Percentiles rank a stretch among this genome's conserved stretches.
Evolutionary conservation across 2,888 invertebrate genomes (phyloP).

Genomic region (Arge pagana): DNA sequence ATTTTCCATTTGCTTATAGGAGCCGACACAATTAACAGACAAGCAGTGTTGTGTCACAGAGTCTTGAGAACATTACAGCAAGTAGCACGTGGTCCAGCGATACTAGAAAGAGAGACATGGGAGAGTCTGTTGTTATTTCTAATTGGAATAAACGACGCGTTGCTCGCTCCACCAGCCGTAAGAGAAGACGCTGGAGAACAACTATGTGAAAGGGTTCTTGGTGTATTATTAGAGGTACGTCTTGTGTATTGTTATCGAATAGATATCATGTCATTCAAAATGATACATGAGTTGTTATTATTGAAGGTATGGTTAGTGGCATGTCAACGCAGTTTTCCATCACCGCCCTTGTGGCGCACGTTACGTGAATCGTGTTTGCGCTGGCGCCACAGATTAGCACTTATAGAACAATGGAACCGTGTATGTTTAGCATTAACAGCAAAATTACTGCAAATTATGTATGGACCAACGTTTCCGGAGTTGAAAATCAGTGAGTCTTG

Average conservation of each 20-base stretch:
- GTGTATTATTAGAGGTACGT: slow-evolving; percentile 88
- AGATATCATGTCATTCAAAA: too few species aligned
- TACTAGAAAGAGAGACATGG: slow-evolving; percentile 88
- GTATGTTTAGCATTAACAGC: slow-evolving; percentile 89
- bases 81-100: slow-evolving; percentile 74
- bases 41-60: slow-evolving; percentile 91
- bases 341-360: slow-evolving; percentile 95
- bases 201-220: slow-evolving; percentile 89
- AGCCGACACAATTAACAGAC: slow-evolving; percentile 87
- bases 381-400: slow-evolving; percentile 92
- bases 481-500: slow-evolving; percentile 72
- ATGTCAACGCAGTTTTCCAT: slow-evolving; percentile 84
- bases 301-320: slow-evolving; percentile 71
- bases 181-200: slow-evolving; percentile 96
- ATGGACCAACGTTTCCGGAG: slow-evolving; percentile 82
- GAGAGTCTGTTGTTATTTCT: slow-evolving; percentile 85
- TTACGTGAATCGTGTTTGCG: slow-evolving; percentile 88
- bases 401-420: slow-evolving; percentile 94
- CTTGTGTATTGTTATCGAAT: slow-evolving; percentile 45
- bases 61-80: slow-evolving; percentile 85
- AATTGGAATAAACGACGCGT: slow-evolving; percentile 86
- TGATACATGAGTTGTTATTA: too few species aligned
- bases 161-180: slow-evolving; percentile 89
- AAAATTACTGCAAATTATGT: slow-evolving; percentile 82
- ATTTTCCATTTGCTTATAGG: slow-evolving; percentile 60